Evolutionary conservation across 2,797 vertebrate genomes (phyloP).

Genomic region (Aquila chrysaetos): DNA sequence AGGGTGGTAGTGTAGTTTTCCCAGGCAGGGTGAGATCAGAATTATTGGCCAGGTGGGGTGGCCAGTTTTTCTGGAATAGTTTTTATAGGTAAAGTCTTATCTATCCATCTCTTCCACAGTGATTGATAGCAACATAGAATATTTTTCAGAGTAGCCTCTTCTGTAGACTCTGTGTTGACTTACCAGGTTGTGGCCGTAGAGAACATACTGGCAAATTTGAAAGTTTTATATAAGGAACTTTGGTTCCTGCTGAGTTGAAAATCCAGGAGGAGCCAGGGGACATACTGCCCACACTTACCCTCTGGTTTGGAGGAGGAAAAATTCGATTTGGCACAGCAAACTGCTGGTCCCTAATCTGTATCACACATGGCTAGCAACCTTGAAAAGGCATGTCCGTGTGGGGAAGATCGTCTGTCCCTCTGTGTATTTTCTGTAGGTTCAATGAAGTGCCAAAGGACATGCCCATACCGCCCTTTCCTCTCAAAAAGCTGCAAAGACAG

Average conservation of each 20-base stretch:
- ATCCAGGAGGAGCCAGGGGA: background rate
- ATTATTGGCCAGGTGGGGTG: background rate
- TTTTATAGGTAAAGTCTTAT: background rate
- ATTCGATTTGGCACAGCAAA: background rate
- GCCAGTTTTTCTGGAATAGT: background rate
- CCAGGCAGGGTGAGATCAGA: background rate
- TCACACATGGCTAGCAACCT: background rate
- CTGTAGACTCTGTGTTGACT: background rate
- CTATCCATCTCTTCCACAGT: fast-evolving
- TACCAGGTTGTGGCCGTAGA: background rate
- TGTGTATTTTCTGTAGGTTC: background rate
- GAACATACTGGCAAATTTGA: background rate
- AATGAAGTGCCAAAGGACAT: background rate
- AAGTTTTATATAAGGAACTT: background rate
- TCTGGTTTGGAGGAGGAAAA: background rate
- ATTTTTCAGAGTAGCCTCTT: background rate
- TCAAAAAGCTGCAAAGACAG: background rate
- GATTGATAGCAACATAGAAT: background rate
- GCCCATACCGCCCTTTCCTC: background rate
- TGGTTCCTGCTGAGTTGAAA: background rate
- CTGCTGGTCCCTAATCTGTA: background rate
- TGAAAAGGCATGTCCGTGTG: background rate
- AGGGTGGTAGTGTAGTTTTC: background rate
- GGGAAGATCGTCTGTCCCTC: background rate
- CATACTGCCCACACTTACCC: background rate